Conservation (phyloP, 2,888 invertebrate species). For the Sacculina carcini region DNA sequence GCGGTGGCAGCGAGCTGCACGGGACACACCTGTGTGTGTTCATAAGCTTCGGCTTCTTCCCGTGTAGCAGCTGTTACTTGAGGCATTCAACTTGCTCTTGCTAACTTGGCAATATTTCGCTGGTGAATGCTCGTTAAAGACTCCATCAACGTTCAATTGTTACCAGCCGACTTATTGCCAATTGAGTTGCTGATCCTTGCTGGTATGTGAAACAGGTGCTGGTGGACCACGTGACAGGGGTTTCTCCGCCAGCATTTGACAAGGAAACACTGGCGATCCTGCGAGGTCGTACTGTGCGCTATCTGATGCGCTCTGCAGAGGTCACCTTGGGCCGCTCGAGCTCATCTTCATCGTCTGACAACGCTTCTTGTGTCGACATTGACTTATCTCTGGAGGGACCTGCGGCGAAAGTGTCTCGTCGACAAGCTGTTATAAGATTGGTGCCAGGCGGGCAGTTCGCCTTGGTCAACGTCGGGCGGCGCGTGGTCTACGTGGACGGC, state of each 20-base stretch:
- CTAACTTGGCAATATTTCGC: no score
- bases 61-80: no score
- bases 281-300: constrained; percentile 59
- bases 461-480: constrained; percentile 75
- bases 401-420: constrained; percentile 69
- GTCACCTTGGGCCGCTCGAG: not conserved
- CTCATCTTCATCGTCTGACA: no score
- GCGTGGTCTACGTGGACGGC: constrained; percentile 82
- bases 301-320: constrained; percentile 14
- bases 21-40: no score
- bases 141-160: no score
- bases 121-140: no score
- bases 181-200: no score
- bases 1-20: no score
- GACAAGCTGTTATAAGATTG: constrained; percentile 69
- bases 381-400: constrained; percentile 82
- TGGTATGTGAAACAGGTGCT: constrained; percentile 88
- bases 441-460: constrained; percentile 84
- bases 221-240: constrained; percentile 45
- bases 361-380: constrained; percentile 71
- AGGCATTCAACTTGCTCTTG: no score
- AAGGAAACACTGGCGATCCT: constrained; percentile 77
- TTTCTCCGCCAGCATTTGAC: constrained; percentile 55
- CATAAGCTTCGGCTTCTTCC: no score
- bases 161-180: no score